Conservation (phyloP, 2,888 invertebrate genomes). For the Aleiodes alternator region DNA sequence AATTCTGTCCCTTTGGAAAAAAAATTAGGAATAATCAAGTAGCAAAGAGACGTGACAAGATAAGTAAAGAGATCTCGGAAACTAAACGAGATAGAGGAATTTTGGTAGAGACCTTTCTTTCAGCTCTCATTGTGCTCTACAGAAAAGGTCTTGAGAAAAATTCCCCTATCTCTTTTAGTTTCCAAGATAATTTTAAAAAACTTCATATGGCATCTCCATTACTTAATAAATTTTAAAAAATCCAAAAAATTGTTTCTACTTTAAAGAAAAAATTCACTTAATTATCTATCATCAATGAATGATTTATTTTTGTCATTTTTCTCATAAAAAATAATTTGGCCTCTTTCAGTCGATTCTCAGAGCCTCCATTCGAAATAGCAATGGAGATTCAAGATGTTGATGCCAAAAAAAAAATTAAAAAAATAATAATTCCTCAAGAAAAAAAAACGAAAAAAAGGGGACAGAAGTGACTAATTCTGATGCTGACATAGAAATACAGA, state of each 20-base stretch:
- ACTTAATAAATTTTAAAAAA: too few relatives aligned
- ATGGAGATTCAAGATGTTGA: slow-evolving; percentile 28
- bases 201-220: too few relatives aligned
- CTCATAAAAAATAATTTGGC: slow-evolving; percentile 24
- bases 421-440: not conserved
- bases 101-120: too few relatives aligned
- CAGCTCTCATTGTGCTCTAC: too few relatives aligned
- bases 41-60: too few relatives aligned
- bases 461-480: slow-evolving; percentile 23
- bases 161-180: too few relatives aligned
- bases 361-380: slow-evolving; percentile 11
- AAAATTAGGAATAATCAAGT: not conserved
- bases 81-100: too few relatives aligned
- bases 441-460: not conserved
- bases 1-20: not conserved
- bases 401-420: slow-evolving; percentile 28
- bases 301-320: not conserved
- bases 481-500: slow-evolving; percentile 28
- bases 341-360: slow-evolving; percentile 26
- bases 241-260: too few relatives aligned
- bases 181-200: too few relatives aligned
- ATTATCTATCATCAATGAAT: not conserved
- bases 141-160: too few relatives aligned
- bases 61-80: too few relatives aligned
- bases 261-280: too few relatives aligned